Evolutionary conservation across 2,797 vertebrate species (phyloP), one percentile per base, ranked within the genome.

Genomic region (Stomatorhinus walkeri): DNA sequence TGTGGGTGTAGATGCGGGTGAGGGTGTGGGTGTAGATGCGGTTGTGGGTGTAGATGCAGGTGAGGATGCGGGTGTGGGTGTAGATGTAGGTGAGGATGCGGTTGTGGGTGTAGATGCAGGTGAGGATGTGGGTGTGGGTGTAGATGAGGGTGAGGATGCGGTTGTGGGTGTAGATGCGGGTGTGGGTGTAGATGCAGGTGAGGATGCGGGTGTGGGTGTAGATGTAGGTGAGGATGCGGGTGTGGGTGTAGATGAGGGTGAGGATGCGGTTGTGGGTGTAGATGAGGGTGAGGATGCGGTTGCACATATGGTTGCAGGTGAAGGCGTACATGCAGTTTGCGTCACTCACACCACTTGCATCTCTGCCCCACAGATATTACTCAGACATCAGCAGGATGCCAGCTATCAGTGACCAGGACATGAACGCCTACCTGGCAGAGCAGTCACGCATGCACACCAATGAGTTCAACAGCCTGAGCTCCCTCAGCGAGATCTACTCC

Each of bases 381-480:
- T 98, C 98, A 4, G 98, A 99, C 95, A 99, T 99, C 0, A 96
- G 90, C 92, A 99, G 98, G 94, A 99, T 99, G 98, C 97, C 95
- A 4, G 97, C 97, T 1, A 99, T 99, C 95, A 99, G 98, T 1
- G 98, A 99, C 96, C 98, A 99, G 95, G 98, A 99, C 94, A 99
- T 99, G 98, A 99, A 99, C 0, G 98, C 98, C 0, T 99, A 99
- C 93, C 95, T 99, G 94, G 98, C 98, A 0, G 98, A 99, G 93
- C 98, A 99, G 94, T 99, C 98, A 32, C 97, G 98, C 92, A 98
- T 99, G 98, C 98, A 99, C 95, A 97, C 98, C 97, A 98, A 97
- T 0, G 98, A 99, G 95, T 99, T 99, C 95, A 99, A 99, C 95
- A 96, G 95, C 24, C 98, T 99, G 97, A 99, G 98, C 32, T 97